Conservation (phyloP, 1,140 invertebrate species). For the Panagrolaimus sp. region DNA sequence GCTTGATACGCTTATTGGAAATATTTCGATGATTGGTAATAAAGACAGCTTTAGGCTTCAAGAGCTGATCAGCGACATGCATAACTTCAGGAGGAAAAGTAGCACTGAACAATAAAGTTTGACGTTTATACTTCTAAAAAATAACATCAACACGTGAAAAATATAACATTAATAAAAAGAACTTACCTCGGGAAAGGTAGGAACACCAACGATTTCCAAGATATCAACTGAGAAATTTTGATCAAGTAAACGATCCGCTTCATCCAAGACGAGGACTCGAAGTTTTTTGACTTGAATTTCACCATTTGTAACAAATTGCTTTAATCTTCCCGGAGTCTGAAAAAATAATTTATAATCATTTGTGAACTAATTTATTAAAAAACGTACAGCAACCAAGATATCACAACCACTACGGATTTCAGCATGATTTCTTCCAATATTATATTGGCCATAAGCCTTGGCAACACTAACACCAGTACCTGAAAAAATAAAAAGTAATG, state of each 20-base stretch:
- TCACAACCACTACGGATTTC: slow-evolving; percentile 16
- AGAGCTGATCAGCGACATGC: slow-evolving; percentile 61
- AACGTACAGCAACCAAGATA: background rate
- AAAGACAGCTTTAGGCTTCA: slow-evolving; percentile 49
- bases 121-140: slow-evolving; percentile 60
- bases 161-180: slow-evolving; percentile 7
- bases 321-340: slow-evolving; percentile 82
- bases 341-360: too few species aligned
- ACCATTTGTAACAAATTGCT: slow-evolving; percentile 75
- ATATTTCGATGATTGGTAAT: slow-evolving; percentile 33
- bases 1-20: slow-evolving; percentile 78
- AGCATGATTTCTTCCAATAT: slow-evolving; percentile 27
- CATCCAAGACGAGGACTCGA: slow-evolving; percentile 81
- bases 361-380: too few species aligned
- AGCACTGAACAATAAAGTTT: slow-evolving; percentile 65
- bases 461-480: slow-evolving; percentile 42
- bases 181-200: slow-evolving; percentile 39
- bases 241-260: slow-evolving; percentile 91
- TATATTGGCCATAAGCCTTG: slow-evolving; percentile 42
- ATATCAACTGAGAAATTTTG: slow-evolving; percentile 60
- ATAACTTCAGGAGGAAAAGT: slow-evolving; percentile 65
- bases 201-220: slow-evolving; percentile 28
- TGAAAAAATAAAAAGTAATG: slow-evolving; percentile 22
- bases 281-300: slow-evolving; percentile 68
- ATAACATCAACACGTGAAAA: background rate